Conservation (phyloP, 1,140 invertebrate genomes). For the Zaprionus tsacasi region DNA sequence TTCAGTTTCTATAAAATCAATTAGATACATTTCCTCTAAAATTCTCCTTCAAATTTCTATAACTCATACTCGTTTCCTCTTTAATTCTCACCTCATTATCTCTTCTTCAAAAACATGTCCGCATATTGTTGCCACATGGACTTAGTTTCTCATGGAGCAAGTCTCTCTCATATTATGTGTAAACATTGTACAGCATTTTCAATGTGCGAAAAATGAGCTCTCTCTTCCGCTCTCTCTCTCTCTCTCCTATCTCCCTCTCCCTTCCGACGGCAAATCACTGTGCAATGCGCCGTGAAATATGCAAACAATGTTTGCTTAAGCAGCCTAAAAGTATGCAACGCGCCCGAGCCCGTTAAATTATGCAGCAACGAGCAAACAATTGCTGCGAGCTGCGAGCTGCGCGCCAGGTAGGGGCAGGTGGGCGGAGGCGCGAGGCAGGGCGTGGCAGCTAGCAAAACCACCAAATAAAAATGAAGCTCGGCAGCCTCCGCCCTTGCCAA, state of each 20-base stretch:
- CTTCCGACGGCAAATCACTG: conserved; percentile 57
- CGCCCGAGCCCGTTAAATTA: conserved; percentile 60
- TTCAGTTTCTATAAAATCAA: not conserved
- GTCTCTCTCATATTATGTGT: not conserved
- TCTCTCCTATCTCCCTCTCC: not conserved
- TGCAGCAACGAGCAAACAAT: conserved; percentile 79
- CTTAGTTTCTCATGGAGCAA: not conserved
- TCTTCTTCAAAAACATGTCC: not conserved
- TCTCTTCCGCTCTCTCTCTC: not conserved
- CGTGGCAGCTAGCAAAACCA: conserved; percentile 7
- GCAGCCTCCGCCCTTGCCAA: not conserved
- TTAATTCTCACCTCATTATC: not conserved
- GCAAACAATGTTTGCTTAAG: conserved; percentile 75
- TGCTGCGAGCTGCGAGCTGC: conserved; percentile 57
- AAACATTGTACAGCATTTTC: not conserved
- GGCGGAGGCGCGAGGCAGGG: too few species aligned
- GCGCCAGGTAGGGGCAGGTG: conserved; percentile 27
- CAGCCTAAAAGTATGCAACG: conserved; percentile 64
- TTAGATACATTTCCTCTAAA: not conserved
- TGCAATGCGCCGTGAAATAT: conserved; percentile 79
- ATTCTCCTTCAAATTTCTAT: not conserved
- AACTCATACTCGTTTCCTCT: not conserved
- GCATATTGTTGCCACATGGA: not conserved
- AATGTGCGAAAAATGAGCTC: not conserved
- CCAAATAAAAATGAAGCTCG: conserved; percentile 17